These are phyloP conservation scores for Halichoeres trimaculatus DNA, from an alignment of 2,113 vertebrate species.

Conservation along the genomic window DNA sequence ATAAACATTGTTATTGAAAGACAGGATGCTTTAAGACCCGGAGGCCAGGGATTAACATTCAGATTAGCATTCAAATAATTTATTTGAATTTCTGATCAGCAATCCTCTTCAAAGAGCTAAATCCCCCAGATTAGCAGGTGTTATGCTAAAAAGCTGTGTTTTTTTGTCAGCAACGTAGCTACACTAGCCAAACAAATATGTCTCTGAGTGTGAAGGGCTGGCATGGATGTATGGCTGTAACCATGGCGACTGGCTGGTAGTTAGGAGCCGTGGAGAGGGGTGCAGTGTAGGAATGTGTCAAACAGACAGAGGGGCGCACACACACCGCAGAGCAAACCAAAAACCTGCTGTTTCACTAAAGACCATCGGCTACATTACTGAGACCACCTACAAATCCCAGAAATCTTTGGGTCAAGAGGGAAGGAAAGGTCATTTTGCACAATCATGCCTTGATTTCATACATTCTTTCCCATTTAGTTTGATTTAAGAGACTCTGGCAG, in stretches of 20 bases:
- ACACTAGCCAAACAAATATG: slow-evolving; percentile 96
- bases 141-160: slow-evolving; percentile 86
- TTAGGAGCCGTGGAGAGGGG: slow-evolving; percentile 76
- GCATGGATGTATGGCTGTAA: slow-evolving; percentile 89
- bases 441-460: slow-evolving; percentile 19
- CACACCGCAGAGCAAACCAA: slow-evolving; percentile 74
- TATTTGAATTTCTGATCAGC: slow-evolving; percentile 94
- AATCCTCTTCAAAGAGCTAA: slow-evolving; percentile 83
- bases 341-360: slow-evolving; percentile 81
- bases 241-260: slow-evolving; percentile 88
- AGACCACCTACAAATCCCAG: slow-evolving; percentile 77
- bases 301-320: slow-evolving; percentile 79
- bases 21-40: slow-evolving; percentile 84
- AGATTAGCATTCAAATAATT: slow-evolving; percentile 92
- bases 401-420: slow-evolving; percentile 29
- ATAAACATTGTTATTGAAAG: slow-evolving; percentile 86
- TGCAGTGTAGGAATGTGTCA: slow-evolving; percentile 82
- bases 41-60: slow-evolving; percentile 87
- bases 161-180: slow-evolving; percentile 88
- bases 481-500: slow-evolving; percentile 34
- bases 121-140: slow-evolving; percentile 90
- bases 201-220: slow-evolving; percentile 90
- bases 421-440: slow-evolving; percentile 52
- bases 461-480: slow-evolving; percentile 11
- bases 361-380: slow-evolving; percentile 66